Evolutionary conservation across 2,113 vertebrate species (phyloP), one percentile per base, ranked within the genome.

Genomic region (Spermophilus dauricus): DNA sequence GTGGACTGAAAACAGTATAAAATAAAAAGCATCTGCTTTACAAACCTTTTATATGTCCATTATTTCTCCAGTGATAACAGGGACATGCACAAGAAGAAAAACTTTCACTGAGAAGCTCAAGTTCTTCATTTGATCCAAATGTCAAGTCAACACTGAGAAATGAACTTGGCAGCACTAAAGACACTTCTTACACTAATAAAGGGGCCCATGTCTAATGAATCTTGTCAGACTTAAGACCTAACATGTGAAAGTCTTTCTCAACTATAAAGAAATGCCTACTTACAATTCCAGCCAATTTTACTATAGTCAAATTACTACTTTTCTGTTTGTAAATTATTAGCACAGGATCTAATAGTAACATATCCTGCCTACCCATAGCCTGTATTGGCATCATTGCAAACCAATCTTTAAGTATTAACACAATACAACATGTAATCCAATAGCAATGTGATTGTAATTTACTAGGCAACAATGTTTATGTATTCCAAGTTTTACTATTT

Each of bases 391-490:
- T 96, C 96, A 97, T 87, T 75, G 17, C n/a, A 10, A 92, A 75
- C 48, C 2, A 10, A 18, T 63, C 96, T 45, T 51, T 39, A 0
- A 91, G 65, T 32, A 48, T 91, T 83, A 93, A 45, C 77, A 90
- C 84, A 56, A 85, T 30, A 86, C 94, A 63, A 93, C 78, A 61
- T 58, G 51, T 90, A 95, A 90, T 65, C 45, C 97, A 78, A 73
- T 1, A 69, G 81, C 92, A 97, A 96, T 96, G 18, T 13, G 53
- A 72, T 91, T 90, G 37, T 56, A 96, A 97, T 96, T 89, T 94
- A 80, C 84, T 48, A 95, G 80, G 65, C 85, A 97, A 90, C 90
- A 91, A 86, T 97, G 93, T 89, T 98, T 95, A 97, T 58, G 42
- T 93, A 92, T 12, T 96, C 42, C 63, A 94, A 96, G 90, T 95